Evolutionary conservation across 2,113 vertebrate genomes (phyloP), one percentile per base, ranked within the genome.

Genomic region (Enhydra lutris): DNA sequence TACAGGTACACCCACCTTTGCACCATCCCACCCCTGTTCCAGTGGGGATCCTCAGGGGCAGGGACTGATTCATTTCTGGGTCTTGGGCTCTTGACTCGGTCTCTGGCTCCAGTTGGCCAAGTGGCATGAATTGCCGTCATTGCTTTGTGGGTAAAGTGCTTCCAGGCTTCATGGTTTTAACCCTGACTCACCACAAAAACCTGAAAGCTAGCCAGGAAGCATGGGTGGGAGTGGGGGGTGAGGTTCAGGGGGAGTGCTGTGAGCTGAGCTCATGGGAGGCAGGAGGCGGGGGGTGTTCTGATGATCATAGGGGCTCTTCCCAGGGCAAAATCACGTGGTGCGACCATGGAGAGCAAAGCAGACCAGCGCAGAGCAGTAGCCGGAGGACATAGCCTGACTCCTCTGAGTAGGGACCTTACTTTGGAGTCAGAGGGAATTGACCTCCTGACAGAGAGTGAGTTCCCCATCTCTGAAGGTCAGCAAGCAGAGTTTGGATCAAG

Each of bases 121-220:
- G 7, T 80, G 55, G 92, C 93, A 47, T 1, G 57, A 45, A 31
- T 34, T 29, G 61, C 90, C 45, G 1, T 67, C 83, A 81, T 29
- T 82, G 69, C 92, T 4, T 0, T 13, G 26, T 92, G 14, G 65
- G 50, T 61, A 69, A 89, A 93, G 92, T 0, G 29, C 36, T 88
- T 50, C 24, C 80, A 86, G 86, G 14, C 57, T 96, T 87, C 96
- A 84, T 84, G 87, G 4, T 26, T 34, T 42, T 94, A 61, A 34
- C 79, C 67, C 84, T 42, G 47, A 92, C 85, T 97, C 1, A 24
- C 80, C 89, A 61, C 65, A 69, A 91, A 91, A 96, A 34, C 84
- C 88, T 90, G 91, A 80, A 84, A 67, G 73, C 50, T 7, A 23
- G 42, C 89, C 95, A 93, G 73, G 89, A 71, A 65, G 76, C 29